These are phyloP conservation scores for Ryuthela nishihirai DNA, from an alignment of 2,888 invertebrate species.

Conservation along the genomic window DNA sequence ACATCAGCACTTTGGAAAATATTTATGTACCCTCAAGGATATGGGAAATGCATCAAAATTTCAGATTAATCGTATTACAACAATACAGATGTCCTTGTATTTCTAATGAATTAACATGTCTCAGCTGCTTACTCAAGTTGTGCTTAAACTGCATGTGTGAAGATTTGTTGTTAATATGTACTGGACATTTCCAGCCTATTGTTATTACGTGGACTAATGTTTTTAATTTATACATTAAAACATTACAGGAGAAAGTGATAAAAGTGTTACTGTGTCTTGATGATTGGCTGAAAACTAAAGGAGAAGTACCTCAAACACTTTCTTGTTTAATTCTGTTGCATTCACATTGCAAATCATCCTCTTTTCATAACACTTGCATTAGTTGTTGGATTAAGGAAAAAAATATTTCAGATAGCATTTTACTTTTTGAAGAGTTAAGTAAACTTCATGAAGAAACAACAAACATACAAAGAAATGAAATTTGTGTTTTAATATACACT, in stretches of 20 bases:
- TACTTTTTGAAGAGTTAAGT: too few species aligned
- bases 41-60: conserved; percentile 18
- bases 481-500: too few species aligned
- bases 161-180: conserved; percentile 15
- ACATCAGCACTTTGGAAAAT: conserved; percentile 1
- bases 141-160: conserved; percentile 16
- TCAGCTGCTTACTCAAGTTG: conserved; percentile 13
- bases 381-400: too few species aligned
- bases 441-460: too few species aligned
- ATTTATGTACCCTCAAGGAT: conserved; percentile 12
- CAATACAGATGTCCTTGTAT: conserved; percentile 8
- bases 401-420: too few species aligned
- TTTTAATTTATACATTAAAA: conserved; percentile 15
- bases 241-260: conserved; percentile 13
- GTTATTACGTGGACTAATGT: conserved; percentile 19
- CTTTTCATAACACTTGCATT: too few species aligned
- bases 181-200: conserved; percentile 24
- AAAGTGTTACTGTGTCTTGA: conserved; percentile 2
- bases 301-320: conserved; percentile 5
- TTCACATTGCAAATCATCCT: too few species aligned
- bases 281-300: not conserved
- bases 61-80: conserved; percentile 3
- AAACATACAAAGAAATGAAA: too few species aligned
- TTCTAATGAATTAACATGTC: conserved; percentile 8
- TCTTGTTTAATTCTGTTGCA: too few species aligned